A percentile compares a stretch with the other conserved stretches of the same genome.
Conservation (phyloP, 1,140 invertebrate genomes). For the Pomacea maculata region DNA sequence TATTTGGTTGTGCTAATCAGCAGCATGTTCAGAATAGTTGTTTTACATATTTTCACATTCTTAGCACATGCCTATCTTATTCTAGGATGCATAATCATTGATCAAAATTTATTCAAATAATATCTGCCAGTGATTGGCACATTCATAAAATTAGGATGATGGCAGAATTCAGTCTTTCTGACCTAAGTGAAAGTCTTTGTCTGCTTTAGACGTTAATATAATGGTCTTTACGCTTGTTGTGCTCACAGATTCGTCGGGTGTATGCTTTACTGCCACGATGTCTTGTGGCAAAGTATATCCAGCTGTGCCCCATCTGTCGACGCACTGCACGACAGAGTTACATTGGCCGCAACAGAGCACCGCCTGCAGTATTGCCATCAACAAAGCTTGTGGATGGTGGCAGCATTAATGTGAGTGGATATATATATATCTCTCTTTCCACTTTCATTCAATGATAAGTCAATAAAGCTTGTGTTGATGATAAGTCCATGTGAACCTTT, state of each 20-base stretch:
- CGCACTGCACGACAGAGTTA: constrained; percentile 9
- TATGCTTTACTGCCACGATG: constrained; percentile 33
- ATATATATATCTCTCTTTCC: too few species aligned
- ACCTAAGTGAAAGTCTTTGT: too few species aligned
- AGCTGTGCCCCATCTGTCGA: constrained; percentile 27
- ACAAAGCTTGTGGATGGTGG: constrained; percentile 18
- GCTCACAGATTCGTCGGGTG: constrained; percentile 27
- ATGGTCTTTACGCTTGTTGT: background rate
- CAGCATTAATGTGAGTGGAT: constrained; percentile 18
- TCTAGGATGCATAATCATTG: too few species aligned
- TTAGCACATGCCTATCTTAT: too few species aligned
- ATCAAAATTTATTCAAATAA: too few species aligned
- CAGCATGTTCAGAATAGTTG: too few species aligned
- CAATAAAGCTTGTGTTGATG: too few species aligned
- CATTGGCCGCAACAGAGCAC: constrained; percentile 1
- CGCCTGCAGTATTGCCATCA: constrained; percentile 8
- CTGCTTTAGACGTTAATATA: background rate
- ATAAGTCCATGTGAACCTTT: too few species aligned
- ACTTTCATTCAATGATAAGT: too few species aligned
- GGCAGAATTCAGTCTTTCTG: background rate
- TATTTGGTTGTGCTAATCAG: too few species aligned
- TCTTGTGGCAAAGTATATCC: constrained; percentile 29
- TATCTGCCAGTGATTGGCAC: too few species aligned
- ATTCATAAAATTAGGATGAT: background rate
- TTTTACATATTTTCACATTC: too few species aligned